A percentile compares a stretch with the other conserved stretches of the same genome.
These are phyloP conservation scores for Cynopterus brachyotis DNA, from an alignment of 2,113 vertebrate species.

Conservation along the genomic window DNA sequence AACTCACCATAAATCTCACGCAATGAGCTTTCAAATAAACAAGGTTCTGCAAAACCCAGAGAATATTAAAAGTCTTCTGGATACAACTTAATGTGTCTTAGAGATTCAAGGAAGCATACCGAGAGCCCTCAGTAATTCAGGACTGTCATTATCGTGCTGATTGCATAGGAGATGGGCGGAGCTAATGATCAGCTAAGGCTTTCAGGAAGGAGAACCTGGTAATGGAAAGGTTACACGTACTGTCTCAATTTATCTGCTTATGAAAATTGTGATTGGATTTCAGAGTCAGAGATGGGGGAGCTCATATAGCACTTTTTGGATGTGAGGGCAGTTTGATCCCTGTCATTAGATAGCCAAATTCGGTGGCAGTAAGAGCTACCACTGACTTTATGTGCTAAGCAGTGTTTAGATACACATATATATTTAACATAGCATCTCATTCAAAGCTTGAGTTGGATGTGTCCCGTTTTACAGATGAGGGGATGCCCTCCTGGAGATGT, in stretches of 20 bases:
- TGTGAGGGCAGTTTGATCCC: background rate
- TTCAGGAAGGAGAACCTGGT: background rate
- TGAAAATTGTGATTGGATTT: background rate
- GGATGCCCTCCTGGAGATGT: background rate
- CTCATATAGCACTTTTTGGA: background rate
- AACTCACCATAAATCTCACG: background rate
- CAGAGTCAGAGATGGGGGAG: background rate
- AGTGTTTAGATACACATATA: background rate
- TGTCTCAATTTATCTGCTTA: background rate
- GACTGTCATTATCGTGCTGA: rapidly evolving
- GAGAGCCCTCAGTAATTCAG: background rate
- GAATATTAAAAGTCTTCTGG: background rate
- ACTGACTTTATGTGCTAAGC: background rate
- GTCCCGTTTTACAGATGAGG: background rate
- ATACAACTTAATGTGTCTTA: background rate
- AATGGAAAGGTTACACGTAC: background rate
- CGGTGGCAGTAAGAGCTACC: background rate
- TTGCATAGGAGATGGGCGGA: background rate
- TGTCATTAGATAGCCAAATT: background rate
- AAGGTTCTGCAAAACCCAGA: background rate
- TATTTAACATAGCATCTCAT: background rate
- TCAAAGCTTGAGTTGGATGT: background rate
- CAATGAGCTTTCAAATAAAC: background rate
- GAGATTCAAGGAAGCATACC: background rate
- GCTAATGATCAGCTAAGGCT: background rate